Conservation (phyloP, 2,113 vertebrate genomes). For the Ginglymostoma cirratum region DNA sequence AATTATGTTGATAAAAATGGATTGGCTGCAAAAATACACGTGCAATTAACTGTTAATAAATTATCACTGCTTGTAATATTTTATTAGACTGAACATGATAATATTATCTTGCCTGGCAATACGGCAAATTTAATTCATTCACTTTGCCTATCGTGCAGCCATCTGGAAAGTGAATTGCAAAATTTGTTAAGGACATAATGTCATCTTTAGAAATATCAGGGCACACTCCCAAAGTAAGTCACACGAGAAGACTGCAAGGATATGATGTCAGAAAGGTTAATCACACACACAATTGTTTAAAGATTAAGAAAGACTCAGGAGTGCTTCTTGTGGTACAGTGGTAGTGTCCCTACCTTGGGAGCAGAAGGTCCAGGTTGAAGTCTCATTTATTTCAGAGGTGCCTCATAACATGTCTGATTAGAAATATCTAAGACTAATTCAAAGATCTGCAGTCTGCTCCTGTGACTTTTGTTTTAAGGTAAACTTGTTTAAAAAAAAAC, state of each 20-base stretch:
- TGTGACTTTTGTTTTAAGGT: neutral
- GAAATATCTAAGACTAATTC: neutral
- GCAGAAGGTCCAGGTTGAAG: no score
- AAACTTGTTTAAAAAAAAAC: no score
- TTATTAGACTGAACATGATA: neutral
- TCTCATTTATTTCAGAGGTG: no score
- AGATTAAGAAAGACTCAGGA: neutral
- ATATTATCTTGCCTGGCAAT: neutral
- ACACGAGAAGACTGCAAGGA: neutral
- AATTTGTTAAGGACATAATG: neutral
- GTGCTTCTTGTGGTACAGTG: no score
- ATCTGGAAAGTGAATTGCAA: neutral
- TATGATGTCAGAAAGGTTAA: neutral
- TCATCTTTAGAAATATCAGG: neutral
- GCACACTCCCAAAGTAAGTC: neutral
- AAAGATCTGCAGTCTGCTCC: neutral
- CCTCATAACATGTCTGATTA: no score
- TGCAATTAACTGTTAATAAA: neutral
- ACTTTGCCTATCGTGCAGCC: neutral
- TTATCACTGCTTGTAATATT: neutral
- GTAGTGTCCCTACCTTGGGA: no score
- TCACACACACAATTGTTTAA: slow-evolving; percentile 11
- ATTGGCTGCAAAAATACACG: neutral
- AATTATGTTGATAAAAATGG: neutral
- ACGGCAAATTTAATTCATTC: neutral